Percentiles rank a stretch among this genome's conserved stretches.
Conservation (phyloP, 2,113 vertebrate species). For the Melanocharis versteri region DNA sequence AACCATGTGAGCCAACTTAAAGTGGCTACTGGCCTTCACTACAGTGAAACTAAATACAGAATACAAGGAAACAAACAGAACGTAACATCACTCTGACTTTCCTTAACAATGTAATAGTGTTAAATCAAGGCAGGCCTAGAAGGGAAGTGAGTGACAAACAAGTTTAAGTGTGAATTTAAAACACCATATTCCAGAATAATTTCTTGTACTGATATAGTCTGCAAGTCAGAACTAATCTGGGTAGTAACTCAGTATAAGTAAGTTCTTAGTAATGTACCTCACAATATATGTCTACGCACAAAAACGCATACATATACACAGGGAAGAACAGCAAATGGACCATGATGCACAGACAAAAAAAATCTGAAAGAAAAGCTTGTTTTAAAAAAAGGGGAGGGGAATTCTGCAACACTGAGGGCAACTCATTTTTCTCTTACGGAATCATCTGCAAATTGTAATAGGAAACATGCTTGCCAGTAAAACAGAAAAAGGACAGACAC, state of each 20-base stretch:
- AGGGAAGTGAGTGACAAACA: not conserved
- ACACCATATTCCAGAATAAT: not conserved
- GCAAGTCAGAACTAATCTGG: not conserved
- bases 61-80: constrained; percentile 13
- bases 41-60: not conserved
- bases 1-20: not conserved
- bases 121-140: not conserved
- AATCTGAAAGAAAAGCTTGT: not conserved
- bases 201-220: not conserved
- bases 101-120: not conserved
- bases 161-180: not conserved
- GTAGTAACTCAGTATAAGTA: not conserved
- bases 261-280: not conserved
- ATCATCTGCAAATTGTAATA: not conserved
- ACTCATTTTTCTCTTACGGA: not conserved
- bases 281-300: not conserved
- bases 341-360: not conserved
- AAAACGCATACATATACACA: not conserved
- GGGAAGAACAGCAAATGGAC: not conserved
- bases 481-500: not conserved
- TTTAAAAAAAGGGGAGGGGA: accelerated
- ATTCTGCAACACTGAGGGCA: not conserved
- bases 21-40: not conserved
- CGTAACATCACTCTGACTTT: not conserved
- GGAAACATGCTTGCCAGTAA: not conserved